Conservation (phyloP, 2,797 vertebrate genomes). For the Crypturellus tataupa region DNA sequence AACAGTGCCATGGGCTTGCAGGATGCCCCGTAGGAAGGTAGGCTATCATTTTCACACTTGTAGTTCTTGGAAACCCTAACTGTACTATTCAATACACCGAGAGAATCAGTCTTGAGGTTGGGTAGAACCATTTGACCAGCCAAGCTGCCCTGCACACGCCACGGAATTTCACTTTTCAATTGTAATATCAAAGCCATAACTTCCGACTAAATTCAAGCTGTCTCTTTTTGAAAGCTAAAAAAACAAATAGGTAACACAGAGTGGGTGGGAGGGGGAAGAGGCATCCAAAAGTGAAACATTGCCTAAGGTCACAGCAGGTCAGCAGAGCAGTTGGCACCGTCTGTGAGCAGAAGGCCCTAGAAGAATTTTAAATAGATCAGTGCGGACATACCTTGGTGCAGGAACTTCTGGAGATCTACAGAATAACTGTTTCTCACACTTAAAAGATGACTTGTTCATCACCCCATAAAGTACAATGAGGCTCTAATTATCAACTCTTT, state of each 20-base stretch:
- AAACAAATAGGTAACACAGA: not conserved
- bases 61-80: not conserved
- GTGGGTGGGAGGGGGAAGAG: conserved; percentile 29
- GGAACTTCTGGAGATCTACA: not conserved
- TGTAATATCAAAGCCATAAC: not conserved
- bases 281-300: not conserved
- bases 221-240: not conserved
- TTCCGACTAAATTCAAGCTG: conserved; percentile 6
- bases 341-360: not conserved
- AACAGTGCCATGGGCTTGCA: not conserved
- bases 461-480: not conserved
- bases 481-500: not conserved
- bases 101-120: not conserved
- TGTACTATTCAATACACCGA: not conserved
- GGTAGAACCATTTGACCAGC: not conserved
- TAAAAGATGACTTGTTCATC: rapidly evolving
- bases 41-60: not conserved
- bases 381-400: not conserved
- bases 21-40: not conserved
- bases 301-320: conserved; percentile 34
- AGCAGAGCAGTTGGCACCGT: not conserved
- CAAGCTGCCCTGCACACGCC: not conserved
- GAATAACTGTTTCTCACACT: not conserved
- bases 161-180: conserved; percentile 25
- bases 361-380: not conserved